Percentiles rank a stretch among this genome's conserved stretches.
These are phyloP conservation scores for Ciconia nigra DNA, from an alignment of 2,797 vertebrate species.

Conservation along the genomic window DNA sequence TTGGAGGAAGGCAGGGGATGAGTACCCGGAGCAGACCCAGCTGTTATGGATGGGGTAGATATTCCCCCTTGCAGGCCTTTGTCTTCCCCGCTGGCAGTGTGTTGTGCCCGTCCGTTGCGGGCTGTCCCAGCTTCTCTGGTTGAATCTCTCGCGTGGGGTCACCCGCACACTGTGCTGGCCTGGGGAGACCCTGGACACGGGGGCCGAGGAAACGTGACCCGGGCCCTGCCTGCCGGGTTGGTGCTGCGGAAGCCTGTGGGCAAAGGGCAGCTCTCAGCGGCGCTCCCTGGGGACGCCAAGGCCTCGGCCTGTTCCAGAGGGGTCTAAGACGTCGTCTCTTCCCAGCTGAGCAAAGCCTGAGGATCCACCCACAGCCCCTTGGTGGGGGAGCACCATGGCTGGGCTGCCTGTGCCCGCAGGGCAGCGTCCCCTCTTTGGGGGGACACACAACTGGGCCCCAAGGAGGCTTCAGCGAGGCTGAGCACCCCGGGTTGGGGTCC, in stretches of 20 bases:
- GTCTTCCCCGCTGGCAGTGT: too few relatives aligned
- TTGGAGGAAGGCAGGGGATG: too few relatives aligned
- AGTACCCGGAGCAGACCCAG: rapidly evolving
- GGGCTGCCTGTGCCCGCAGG: rapidly evolving
- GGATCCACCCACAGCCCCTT: background rate
- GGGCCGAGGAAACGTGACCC: rapidly evolving
- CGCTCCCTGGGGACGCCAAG: background rate
- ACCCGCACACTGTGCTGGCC: rapidly evolving
- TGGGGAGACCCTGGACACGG: rapidly evolving
- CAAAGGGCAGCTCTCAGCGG: background rate
- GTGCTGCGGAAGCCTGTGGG: rapidly evolving
- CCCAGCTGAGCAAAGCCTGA: rapidly evolving
- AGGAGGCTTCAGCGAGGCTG: background rate
- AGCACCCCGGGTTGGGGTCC: background rate
- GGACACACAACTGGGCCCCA: rapidly evolving
- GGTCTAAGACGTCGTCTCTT: background rate
- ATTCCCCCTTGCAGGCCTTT: too few relatives aligned
- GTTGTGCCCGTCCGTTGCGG: rapidly evolving
- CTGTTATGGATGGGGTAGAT: too few relatives aligned
- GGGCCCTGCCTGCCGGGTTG: background rate
- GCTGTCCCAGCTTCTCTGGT: background rate
- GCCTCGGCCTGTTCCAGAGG: background rate
- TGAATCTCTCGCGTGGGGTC: background rate
- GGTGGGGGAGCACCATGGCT: background rate
- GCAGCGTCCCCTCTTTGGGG: rapidly evolving